Evolutionary conservation across 2,113 vertebrate species (phyloP).

Genomic region (Channa argus): DNA sequence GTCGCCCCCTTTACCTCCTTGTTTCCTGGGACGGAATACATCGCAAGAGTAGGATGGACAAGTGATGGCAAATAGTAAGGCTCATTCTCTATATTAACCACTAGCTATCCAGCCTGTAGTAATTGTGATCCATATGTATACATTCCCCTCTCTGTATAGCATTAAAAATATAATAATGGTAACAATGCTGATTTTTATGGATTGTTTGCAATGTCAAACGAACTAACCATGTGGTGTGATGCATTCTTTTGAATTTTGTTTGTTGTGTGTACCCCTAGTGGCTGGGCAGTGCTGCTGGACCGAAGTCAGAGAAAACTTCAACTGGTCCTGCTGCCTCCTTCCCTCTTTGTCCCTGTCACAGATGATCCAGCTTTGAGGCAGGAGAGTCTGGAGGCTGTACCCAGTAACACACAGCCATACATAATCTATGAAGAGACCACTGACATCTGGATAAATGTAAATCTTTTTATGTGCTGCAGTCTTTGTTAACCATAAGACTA

Average conservation of each 20-base stretch:
- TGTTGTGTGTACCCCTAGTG: conserved; percentile 77
- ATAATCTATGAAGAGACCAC: conserved; percentile 95
- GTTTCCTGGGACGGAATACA: conserved; percentile 93
- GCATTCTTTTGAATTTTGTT: not conserved
- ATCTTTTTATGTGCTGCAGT: not conserved
- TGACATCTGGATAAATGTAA: conserved; percentile 96
- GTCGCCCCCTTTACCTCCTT: conserved; percentile 88
- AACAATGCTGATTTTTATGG: not conserved
- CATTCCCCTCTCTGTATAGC: not conserved
- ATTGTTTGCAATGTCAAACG: too few relatives aligned
- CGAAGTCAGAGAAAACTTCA: conserved; percentile 94
- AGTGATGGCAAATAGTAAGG: conserved; percentile 93
- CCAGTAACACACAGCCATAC: conserved; percentile 87
- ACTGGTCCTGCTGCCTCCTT: conserved; percentile 90
- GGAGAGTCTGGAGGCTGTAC: conserved; percentile 87
- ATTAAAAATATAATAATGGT: not conserved
- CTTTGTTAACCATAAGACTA: not conserved
- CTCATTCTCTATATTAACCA: conserved; percentile 1
- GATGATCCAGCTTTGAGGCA: conserved; percentile 86
- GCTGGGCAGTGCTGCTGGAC: conserved; percentile 95
- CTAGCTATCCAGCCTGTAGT: not conserved
- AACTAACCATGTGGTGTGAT: not conserved
- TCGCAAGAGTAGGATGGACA: conserved; percentile 96
- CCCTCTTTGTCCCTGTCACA: conserved; percentile 89
- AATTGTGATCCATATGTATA: not conserved